Evolutionary conservation across 1,140 invertebrate species (phyloP), one percentile per base, ranked within the genome.

Genomic region (Sarcophaga peregrina): DNA sequence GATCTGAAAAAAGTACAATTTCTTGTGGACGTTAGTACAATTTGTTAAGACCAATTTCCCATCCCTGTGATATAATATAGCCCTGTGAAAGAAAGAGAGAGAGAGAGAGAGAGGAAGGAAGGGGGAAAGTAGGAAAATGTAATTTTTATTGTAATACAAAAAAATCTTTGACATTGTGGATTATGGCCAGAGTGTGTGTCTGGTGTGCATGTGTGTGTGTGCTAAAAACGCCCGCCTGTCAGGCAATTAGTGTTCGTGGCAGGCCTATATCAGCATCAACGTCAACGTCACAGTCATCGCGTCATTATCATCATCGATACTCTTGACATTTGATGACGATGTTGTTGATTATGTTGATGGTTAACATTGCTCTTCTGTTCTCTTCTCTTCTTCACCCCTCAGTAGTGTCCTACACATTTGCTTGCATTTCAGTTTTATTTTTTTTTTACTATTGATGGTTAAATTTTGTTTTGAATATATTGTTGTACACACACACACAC

Each of bases 201-300:
- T n/a, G n/a, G 75, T 17, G 75, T 72, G 62, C 3, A 25, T 72
- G 62, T 72, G 6, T 20, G 62, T 62, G 20, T 13, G 58, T 48
- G n/a, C 20, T 20, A 50, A 52, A 74, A 78, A 78, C 75, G 75
- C 7, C 75, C 75, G 75, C n/a, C 75, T 78, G 75, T 78, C 75
- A 78, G 17, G 20, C 75, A 78, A 78, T 78, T 78, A 78, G 75
- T 78, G 75, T 78, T 78, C n/a, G 75, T 78, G 75, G 75, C 75
- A 78, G 75, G 62, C 62, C 62, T 68, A 68, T 68, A 68, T 68
- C 62, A 37, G 25, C 25, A 4, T 37, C 25, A 37, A 37, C 25
- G 25, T 37, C 25, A 37, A 2, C 1, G 25, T 37, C 25, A 37
- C 25, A 37, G 25, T 37, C 25, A 37, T n/a, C n/a, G 25, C 25